A percentile compares a stretch with the other conserved stretches of the same genome.
These are phyloP conservation scores for Coryphaenoides rupestris DNA, from an alignment of 2,113 vertebrate genomes.

Conservation along the genomic window DNA sequence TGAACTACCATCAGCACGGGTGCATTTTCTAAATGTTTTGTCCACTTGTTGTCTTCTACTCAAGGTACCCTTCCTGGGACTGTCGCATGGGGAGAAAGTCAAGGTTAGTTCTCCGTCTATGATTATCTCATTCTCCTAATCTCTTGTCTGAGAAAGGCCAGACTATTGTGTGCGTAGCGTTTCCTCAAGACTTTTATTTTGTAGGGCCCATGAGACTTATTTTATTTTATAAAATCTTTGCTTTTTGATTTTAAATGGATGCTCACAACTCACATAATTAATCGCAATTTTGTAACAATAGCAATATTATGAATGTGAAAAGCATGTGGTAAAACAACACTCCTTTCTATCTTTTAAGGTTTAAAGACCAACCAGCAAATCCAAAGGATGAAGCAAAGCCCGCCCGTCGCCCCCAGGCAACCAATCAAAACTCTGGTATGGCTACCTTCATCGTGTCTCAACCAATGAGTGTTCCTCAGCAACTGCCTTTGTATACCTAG, in stretches of 20 bases:
- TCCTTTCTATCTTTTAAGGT: constrained; percentile 19
- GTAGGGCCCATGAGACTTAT: no score
- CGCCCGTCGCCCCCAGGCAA: not conserved
- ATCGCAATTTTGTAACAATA: no score
- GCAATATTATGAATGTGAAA: not conserved
- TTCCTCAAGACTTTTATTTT: no score
- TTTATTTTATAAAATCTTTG: no score
- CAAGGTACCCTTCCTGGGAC: constrained; percentile 68
- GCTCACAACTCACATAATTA: no score
- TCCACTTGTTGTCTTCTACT: constrained; percentile 6
- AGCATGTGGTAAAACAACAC: not conserved
- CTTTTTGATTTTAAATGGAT: no score
- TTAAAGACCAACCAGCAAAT: constrained; percentile 20
- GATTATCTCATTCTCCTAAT: not conserved
- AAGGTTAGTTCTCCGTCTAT: not conserved
- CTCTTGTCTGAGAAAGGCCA: not conserved
- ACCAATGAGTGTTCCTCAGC: no score
- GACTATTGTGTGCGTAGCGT: not conserved
- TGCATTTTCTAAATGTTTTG: not conserved
- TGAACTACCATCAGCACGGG: no score
- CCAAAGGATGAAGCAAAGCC: not conserved
- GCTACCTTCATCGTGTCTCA: no score
- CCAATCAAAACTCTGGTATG: not conserved
- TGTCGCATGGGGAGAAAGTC: constrained; percentile 48
- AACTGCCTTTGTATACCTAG: no score